Conservation (phyloP, 2,797 vertebrate genomes). For the Antrozous pallidus region DNA sequence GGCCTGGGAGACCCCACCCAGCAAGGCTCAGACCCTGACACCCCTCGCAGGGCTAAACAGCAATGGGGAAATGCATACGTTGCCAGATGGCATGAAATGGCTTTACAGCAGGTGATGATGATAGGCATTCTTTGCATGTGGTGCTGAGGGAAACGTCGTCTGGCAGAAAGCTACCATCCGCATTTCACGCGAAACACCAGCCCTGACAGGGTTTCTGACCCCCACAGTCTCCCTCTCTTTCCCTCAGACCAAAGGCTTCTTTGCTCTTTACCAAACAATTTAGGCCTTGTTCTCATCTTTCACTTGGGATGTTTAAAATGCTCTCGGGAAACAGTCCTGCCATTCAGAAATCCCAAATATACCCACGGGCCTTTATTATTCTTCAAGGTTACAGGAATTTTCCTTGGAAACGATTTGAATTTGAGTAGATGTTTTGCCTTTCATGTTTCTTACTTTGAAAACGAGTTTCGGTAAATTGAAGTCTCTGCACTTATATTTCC, state of each 20-base stretch:
- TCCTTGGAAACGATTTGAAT: slow-evolving; percentile 73
- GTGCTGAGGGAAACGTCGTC: not conserved
- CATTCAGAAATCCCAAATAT: slow-evolving; percentile 75
- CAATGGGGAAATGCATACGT: not conserved
- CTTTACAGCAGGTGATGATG: not conserved
- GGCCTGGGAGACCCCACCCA: not conserved
- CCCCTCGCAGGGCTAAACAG: not conserved
- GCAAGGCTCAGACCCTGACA: not conserved
- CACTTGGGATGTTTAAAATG: slow-evolving; percentile 66
- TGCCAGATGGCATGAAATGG: not conserved
- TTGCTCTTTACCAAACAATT: slow-evolving; percentile 66
- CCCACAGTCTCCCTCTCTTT: slow-evolving; percentile 39
- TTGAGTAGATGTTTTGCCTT: slow-evolving; percentile 62
- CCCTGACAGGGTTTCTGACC: slow-evolving; percentile 15
- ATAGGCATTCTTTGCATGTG: not conserved
- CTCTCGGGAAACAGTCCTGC: slow-evolving; percentile 73
- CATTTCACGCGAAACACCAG: slow-evolving; percentile 50
- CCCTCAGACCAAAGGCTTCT: slow-evolving; percentile 39
- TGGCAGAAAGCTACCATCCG: slow-evolving; percentile 32
- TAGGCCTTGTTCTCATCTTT: slow-evolving; percentile 69
- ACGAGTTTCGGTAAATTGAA: slow-evolving; percentile 55
- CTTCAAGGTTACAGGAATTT: slow-evolving; percentile 70
- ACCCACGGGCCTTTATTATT: slow-evolving; percentile 68
- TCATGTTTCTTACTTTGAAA: slow-evolving; percentile 50
- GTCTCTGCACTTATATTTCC: slow-evolving; percentile 41